Percentiles rank a stretch among this genome's conserved stretches.
phyloP scores from a whole-genome alignment of 2,888 invertebrate genomes.

The Aphidoletes aphidimyza region DNA sequence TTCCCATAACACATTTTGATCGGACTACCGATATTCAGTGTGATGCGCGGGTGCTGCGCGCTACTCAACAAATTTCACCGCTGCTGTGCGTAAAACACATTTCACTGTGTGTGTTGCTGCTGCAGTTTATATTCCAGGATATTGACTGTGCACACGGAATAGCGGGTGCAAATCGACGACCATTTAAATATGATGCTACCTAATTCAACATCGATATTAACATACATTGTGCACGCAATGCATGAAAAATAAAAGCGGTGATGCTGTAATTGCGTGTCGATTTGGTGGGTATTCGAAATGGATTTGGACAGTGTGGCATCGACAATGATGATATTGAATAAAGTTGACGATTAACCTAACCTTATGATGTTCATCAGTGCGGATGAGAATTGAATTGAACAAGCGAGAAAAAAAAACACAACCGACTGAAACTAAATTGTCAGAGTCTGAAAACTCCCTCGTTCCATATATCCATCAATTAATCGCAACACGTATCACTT shows the following conservation, averaged over 20 bases:
- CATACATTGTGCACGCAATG: conserved; percentile 49
- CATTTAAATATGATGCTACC: conserved; percentile 47
- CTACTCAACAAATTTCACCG: neutral
- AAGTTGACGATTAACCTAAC: conserved; percentile 26
- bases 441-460: neutral
- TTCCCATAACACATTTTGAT: conserved; percentile 36
- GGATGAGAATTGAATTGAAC: neutral
- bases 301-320: neutral
- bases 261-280: conserved; percentile 51
- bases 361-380: conserved; percentile 33
- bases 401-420: neutral
- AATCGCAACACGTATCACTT: conserved; percentile 23
- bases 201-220: conserved; percentile 4
- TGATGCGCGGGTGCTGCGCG: neutral
- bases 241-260: conserved; percentile 20
- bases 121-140: neutral
- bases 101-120: too few relatives aligned
- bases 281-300: neutral
- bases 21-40: neutral
- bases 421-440: conserved; percentile 31
- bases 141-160: neutral
- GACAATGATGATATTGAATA: neutral
- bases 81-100: conserved; percentile 47
- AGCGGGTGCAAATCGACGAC: conserved; percentile 44
- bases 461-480: neutral